Conservation (phyloP, 2,888 invertebrate genomes). For the Dorcus parallelipipedus region DNA sequence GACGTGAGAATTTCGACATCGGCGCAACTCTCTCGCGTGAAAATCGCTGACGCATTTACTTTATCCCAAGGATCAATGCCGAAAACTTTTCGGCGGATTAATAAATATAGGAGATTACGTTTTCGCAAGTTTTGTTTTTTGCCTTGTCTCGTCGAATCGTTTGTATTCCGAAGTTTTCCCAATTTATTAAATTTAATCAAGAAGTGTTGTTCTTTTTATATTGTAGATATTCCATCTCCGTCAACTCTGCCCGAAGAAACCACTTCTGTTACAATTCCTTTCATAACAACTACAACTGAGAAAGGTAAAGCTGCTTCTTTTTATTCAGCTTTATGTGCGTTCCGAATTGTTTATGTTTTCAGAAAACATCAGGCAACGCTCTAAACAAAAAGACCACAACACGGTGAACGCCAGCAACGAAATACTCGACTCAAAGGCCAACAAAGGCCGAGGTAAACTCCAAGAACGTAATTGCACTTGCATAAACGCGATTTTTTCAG, state of each 20-base stretch:
- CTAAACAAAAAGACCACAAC: conserved; percentile 34
- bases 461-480: not conserved
- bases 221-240: conserved; percentile 41
- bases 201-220: not conserved
- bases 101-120: no score
- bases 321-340: not conserved
- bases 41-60: no score
- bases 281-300: conserved; percentile 27
- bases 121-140: no score
- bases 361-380: conserved; percentile 35
- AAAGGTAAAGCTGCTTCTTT: conserved; percentile 30
- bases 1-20: conserved; percentile 19
- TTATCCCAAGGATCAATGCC: no score
- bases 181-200: no score
- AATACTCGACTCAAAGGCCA: conserved; percentile 38
- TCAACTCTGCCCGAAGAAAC: conserved; percentile 35
- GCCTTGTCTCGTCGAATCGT: no score
- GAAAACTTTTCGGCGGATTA: no score
- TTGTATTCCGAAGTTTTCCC: no score
- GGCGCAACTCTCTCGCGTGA: no score
- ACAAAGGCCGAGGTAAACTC: conserved; percentile 39
- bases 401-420: conserved; percentile 38
- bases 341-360: conserved; percentile 4
- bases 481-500: conserved; percentile 29
- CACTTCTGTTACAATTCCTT: conserved; percentile 30